phyloP scores from a whole-genome alignment of 2,797 vertebrate genomes.

The Falco novaeseelandiae region DNA sequence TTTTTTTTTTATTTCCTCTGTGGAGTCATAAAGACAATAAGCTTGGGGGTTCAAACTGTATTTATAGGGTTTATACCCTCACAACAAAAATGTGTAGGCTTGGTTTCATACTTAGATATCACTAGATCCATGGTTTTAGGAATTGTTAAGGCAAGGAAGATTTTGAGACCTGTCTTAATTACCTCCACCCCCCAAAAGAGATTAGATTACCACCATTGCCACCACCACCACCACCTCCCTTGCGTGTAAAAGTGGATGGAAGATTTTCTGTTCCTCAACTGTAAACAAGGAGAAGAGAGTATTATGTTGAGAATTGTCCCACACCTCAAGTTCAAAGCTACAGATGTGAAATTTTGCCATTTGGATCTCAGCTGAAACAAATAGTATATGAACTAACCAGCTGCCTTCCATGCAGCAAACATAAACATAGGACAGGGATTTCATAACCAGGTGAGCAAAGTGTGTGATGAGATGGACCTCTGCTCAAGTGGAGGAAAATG shows the following conservation, averaged over 20 bases:
- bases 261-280: not conserved
- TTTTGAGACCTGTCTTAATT: not conserved
- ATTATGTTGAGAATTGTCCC: not conserved
- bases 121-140: not conserved
- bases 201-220: no score
- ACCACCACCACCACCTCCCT: no score
- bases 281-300: not conserved
- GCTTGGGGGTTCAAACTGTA: not conserved
- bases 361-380: not conserved
- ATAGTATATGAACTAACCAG: not conserved
- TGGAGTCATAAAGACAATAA: not conserved
- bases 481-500: not conserved
- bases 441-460: not conserved
- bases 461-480: not conserved
- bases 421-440: not conserved
- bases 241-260: not conserved
- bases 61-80: not conserved
- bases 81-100: not conserved
- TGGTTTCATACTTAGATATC: not conserved
- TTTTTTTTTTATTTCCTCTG: not conserved
- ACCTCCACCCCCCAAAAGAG: fast-evolving
- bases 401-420: not conserved
- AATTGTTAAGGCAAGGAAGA: not conserved
- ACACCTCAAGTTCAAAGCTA: not conserved
- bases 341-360: not conserved